Conservation (phyloP, 1,140 invertebrate genomes). For the Piezodorus guildinii region DNA sequence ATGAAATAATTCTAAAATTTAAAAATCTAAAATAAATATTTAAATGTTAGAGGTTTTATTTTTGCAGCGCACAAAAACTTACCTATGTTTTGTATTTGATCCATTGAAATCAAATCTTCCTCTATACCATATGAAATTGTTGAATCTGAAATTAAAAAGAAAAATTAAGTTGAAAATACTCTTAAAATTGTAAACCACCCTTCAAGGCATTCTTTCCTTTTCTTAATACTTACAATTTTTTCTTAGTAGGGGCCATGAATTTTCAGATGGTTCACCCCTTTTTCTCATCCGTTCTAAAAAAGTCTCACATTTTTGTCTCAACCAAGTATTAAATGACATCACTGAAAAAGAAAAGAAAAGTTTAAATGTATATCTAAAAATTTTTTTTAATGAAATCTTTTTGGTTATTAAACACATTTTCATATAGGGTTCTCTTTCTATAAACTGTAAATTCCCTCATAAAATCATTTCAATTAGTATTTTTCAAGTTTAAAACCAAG, state of each 20-base stretch:
- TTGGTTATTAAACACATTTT: too few relatives aligned
- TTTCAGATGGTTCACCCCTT: neutral
- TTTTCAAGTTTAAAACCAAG: too few relatives aligned
- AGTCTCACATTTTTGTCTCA: neutral
- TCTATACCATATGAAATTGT: slow-evolving; percentile 19
- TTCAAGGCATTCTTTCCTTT: too few relatives aligned
- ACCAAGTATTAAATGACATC: neutral
- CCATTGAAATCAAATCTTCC: slow-evolving; percentile 19
- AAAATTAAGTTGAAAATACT: too few relatives aligned
- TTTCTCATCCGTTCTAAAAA: neutral
- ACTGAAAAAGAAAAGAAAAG: neutral
- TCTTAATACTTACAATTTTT: slow-evolving; percentile 3
- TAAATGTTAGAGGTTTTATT: too few relatives aligned
- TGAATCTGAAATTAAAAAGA: slow-evolving; percentile 13
- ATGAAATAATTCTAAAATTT: too few relatives aligned
- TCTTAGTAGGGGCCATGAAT: neutral
- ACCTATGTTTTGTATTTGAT: slow-evolving; percentile 6
- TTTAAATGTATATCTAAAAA: neutral
- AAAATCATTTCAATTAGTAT: too few relatives aligned
- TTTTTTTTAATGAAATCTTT: too few relatives aligned
- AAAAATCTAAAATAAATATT: too few relatives aligned
- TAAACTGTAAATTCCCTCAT: too few relatives aligned
- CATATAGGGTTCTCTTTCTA: too few relatives aligned
- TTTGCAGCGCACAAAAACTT: neutral
- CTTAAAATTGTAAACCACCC: too few relatives aligned